phyloP scores from a whole-genome alignment of 2,113 vertebrate genomes.

The Toxotes jaculatrix region DNA sequence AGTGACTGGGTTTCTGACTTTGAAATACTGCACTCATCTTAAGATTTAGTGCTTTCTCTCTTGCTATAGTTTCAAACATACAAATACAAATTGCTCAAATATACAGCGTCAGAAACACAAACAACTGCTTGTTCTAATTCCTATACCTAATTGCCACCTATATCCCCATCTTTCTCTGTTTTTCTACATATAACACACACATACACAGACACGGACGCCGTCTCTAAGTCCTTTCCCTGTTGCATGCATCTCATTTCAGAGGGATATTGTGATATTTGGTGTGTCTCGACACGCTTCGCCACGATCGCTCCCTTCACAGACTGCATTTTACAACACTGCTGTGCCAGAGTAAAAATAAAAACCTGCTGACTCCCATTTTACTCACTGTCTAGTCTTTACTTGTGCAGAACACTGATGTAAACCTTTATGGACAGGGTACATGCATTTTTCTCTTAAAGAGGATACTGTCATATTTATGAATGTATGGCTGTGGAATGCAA shows the following conservation, averaged over 20 bases:
- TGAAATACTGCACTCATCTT: slow-evolving; percentile 16
- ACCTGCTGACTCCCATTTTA: slow-evolving; percentile 48
- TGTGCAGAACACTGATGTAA: slow-evolving; percentile 38
- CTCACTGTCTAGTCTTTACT: slow-evolving; percentile 46
- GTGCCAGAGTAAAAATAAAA: slow-evolving; percentile 51
- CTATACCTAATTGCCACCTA: background rate
- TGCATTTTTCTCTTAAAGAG: slow-evolving; percentile 16
- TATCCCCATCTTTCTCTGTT: background rate
- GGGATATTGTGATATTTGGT: slow-evolving; percentile 36
- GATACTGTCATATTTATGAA: slow-evolving; percentile 50
- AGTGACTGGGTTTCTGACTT: background rate
- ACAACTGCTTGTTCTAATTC: background rate
- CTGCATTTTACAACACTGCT: slow-evolving; percentile 39
- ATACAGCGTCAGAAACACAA: slow-evolving; percentile 9
- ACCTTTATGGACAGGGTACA: slow-evolving; percentile 34
- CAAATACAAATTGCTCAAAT: slow-evolving; percentile 1
- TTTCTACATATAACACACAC: background rate
- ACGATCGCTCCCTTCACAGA: slow-evolving; percentile 35
- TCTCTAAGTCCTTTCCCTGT: background rate
- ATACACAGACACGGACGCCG: background rate
- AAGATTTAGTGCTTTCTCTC: background rate
- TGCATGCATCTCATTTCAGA: slow-evolving; percentile 41
- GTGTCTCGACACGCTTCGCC: slow-evolving; percentile 23
- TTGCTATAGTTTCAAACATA: slow-evolving; percentile 8
- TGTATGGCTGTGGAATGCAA: slow-evolving; percentile 34